Evolutionary conservation across 2,888 invertebrate species (phyloP), one percentile per base, ranked within the genome.

Genomic region (Nudaria mundana): DNA sequence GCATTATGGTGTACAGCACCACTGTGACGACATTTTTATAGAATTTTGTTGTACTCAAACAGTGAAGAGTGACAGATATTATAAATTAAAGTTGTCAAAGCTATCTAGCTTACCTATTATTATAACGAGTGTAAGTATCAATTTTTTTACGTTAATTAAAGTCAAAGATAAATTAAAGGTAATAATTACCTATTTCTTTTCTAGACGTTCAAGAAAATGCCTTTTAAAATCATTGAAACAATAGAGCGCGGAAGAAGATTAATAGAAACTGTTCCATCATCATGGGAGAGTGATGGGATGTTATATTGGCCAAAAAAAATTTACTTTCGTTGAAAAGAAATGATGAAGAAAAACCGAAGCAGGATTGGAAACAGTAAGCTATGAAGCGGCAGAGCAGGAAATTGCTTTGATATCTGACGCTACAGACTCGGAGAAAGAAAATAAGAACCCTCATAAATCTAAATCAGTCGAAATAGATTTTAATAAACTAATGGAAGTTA

Each of bases 201-300:
- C 26, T 23, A 39, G 33, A 22, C 29, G 22, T 26, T 33, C 13
- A 39, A 39, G 28, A 39, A 39, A 39, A 39, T 39, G 26, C 39
- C 39, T 33, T 39, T 39, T 28, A 39, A 39, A 39, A 38, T 38
- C 16, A 23, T 38, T 15, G 31, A 38, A 31, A 38, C 31, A 3
- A 38, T 38, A 14, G 37, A 33, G 28, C 39, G 39, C 28, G 39
- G 39, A 39, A 39, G 39, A 39, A 32, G 39, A 33, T 39, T 39
- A 33, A 39, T 39, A n/a, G 31, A 31, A 32, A 39, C 39, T 18
- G 39, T 39, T 32, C 39, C 39, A 33, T 39, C 28, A 39, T 28
- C 26, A 39, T 39, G 39, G 32, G 32, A 39, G 33, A 39, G 29
- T 22, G 36, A 26, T 39, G 22, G 28, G 24, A 34, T 25, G 22